Percentiles rank a stretch among this genome's conserved stretches.
Evolutionary conservation across 2,888 invertebrate genomes (phyloP).

Genomic region (Drosophila histrio): DNA sequence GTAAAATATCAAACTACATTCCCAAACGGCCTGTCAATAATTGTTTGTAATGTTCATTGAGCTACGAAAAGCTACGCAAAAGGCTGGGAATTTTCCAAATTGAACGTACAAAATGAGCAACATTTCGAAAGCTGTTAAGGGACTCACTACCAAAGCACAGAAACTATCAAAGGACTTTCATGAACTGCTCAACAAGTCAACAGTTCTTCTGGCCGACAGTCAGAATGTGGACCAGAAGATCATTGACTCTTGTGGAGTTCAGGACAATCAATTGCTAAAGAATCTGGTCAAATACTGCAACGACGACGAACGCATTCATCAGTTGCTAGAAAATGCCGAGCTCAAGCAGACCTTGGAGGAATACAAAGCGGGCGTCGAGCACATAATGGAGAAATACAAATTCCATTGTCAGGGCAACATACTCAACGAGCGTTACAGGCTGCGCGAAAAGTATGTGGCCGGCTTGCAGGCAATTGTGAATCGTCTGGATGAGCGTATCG

Average conservation of each 20-base stretch:
- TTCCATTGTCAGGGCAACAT: conserved; percentile 27
- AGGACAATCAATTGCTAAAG: conserved; percentile 51
- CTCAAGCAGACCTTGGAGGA: conserved; percentile 47
- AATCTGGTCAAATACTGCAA: conserved; percentile 43
- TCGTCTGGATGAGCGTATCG: conserved; percentile 48
- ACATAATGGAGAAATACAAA: conserved; percentile 50
- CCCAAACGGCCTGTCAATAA: not conserved
- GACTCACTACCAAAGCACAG: conserved; percentile 25
- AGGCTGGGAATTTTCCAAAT: conserved; percentile 25
- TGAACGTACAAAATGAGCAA: conserved; percentile 24
- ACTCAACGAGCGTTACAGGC: conserved; percentile 21
- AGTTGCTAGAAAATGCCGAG: conserved; percentile 52
- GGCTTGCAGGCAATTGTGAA: conserved; percentile 32
- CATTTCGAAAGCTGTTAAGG: not conserved
- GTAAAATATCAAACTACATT: not conserved
- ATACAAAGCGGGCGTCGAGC: conserved; percentile 35
- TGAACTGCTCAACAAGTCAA: conserved; percentile 29
- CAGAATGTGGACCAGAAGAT: conserved; percentile 32
- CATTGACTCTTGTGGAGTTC: conserved; percentile 24
- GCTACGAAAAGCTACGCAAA: not conserved
- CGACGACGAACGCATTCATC: conserved; percentile 32
- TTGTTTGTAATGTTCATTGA: not conserved
- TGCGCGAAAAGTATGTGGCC: conserved; percentile 45
- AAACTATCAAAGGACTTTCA: conserved; percentile 25
- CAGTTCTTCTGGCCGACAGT: conserved; percentile 45